Conservation (phyloP, 2,888 invertebrate species). For the Leptopilina myrica region DNA sequence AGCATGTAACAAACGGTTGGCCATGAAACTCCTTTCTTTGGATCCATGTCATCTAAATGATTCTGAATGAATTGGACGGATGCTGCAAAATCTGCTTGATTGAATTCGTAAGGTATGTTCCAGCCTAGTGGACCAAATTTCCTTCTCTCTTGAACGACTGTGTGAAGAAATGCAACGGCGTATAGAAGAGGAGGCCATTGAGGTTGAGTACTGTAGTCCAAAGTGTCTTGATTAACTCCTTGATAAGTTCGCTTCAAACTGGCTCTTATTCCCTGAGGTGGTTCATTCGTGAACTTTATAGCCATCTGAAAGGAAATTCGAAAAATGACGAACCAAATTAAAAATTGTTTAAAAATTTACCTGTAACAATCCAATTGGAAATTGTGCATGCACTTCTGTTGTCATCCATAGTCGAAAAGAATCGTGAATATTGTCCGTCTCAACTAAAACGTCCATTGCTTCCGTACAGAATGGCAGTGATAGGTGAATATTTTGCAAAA, state of each 20-base stretch:
- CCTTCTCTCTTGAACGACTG: constrained; percentile 94
- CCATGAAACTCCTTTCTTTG: constrained; percentile 98
- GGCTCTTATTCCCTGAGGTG: constrained; percentile 95
- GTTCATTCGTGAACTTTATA: constrained; percentile 98
- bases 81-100: constrained; percentile 97
- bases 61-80: constrained; percentile 97
- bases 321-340: constrained; percentile 27
- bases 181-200: constrained; percentile 97
- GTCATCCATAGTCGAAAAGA: constrained; percentile 95
- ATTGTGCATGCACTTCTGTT: constrained; percentile 94
- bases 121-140: constrained; percentile 98
- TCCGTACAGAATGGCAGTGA: constrained; percentile 96
- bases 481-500: constrained; percentile 97
- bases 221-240: constrained; percentile 90
- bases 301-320: constrained; percentile 85
- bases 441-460: constrained; percentile 91
- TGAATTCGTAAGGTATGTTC: constrained; percentile 98
- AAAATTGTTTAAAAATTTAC: constrained; percentile 59
- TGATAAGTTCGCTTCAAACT: constrained; percentile 97
- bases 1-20: constrained; percentile 98
- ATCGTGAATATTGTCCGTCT: constrained; percentile 89
- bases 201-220: constrained; percentile 93
- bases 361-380: constrained; percentile 89
- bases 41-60: constrained; percentile 97
- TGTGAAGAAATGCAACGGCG: constrained; percentile 96